These are phyloP conservation scores for Sterrhoptilus dennistouni DNA, from an alignment of 2,113 vertebrate genomes.

Conservation along the genomic window DNA sequence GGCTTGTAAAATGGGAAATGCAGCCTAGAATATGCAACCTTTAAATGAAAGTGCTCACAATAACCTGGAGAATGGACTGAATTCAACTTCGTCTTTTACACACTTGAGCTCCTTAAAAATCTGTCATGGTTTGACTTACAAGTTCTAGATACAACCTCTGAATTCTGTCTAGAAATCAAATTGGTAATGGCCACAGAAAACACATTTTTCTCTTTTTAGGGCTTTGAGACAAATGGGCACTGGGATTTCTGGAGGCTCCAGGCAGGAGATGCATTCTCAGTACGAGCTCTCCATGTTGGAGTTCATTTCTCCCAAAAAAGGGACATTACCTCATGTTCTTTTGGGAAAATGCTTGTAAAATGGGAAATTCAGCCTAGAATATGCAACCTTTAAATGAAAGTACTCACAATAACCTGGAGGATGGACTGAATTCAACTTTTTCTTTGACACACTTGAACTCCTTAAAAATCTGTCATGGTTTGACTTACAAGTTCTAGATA, in stretches of 20 bases:
- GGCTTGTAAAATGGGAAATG: neutral
- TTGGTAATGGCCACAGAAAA: neutral
- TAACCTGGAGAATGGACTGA: neutral
- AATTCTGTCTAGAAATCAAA: neutral
- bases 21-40: neutral
- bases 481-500: neutral
- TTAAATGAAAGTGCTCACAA: neutral
- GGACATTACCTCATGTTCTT: rapidly evolving
- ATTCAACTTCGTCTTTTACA: neutral
- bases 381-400: neutral
- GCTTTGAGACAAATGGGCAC: neutral
- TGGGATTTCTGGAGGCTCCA: neutral
- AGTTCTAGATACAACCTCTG: neutral
- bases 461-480: neutral
- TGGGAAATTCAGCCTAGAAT: neutral
- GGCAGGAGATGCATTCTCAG: neutral
- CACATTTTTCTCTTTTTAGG: neutral
- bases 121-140: neutral
- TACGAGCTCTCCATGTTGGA: rapidly evolving
- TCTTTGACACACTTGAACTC: neutral
- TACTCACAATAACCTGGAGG: neutral
- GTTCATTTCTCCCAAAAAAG: neutral
- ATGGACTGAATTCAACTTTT: neutral
- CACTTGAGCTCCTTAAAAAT: neutral
- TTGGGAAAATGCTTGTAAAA: neutral